These are phyloP conservation scores for Machimus rusticus DNA, from an alignment of 2,888 invertebrate genomes.

Conservation along the genomic window DNA sequence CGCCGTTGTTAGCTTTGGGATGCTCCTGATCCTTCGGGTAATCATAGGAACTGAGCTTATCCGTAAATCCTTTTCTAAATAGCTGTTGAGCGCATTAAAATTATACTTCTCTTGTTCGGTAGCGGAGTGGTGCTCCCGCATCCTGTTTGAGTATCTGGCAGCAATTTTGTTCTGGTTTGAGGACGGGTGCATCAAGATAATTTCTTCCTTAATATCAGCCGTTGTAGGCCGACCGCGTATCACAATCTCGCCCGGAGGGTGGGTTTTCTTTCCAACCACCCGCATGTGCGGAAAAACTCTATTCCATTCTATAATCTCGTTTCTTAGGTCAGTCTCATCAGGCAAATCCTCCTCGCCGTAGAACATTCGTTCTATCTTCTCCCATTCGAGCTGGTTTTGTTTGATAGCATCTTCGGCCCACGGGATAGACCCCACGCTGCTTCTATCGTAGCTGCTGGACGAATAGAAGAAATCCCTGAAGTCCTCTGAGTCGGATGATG, in stretches of 20 bases:
- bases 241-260: background rate
- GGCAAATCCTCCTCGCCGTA: conserved; percentile 54
- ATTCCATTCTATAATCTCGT: conserved; percentile 61
- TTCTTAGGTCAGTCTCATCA: conserved; percentile 55
- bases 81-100: background rate
- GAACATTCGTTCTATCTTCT: conserved; percentile 59
- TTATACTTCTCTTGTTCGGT: background rate
- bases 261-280: conserved; percentile 30
- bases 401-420: conserved; percentile 63
- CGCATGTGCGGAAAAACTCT: conserved; percentile 56
- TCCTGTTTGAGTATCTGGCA: background rate
- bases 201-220: conserved; percentile 40
- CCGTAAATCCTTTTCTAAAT: conserved; percentile 44
- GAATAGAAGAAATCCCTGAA: conserved; percentile 57
- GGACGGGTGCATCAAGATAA: conserved; percentile 39
- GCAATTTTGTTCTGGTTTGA: background rate
- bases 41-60: conserved; percentile 46
- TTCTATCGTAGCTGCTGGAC: conserved; percentile 59
- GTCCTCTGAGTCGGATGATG: conserved; percentile 54
- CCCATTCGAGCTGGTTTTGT: conserved; percentile 61
- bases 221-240: background rate
- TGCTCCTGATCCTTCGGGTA: background rate
- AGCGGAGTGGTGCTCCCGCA: background rate
- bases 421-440: conserved; percentile 62
- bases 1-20: background rate